Base-by-base conservation (phyloP, 2,888 invertebrate species). In the Lymantria monacha region DNA sequence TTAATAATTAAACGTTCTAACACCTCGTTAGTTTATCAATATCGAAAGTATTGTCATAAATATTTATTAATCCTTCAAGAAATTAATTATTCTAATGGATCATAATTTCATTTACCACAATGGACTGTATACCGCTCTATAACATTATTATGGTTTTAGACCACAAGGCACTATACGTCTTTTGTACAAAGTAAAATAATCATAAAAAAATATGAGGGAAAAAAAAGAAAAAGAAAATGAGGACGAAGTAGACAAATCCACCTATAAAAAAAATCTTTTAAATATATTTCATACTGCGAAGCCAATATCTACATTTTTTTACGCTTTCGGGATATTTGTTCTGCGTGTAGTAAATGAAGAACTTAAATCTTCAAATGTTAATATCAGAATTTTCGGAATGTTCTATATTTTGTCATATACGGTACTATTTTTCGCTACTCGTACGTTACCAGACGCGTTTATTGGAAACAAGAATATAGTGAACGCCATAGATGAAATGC, bases 251-350 rank as follows among this genome's bases (percentile, higher is more conserved):
- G 48, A 49, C 12, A 49, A 51, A n/a, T 44, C 41, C 30, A 48
- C 48, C 7, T 41, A 14, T 14, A 64, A 56, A 12, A 55, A 53
- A 14, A 63, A 60, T 46, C 60, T 63, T 13, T 44, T 42, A 15
- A 59, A 70, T 14, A 49, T 74, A 1, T 45, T 69, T 0, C 51
- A 60, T 37, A 55, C 70, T 7, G 59, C 74, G 40, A 72, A 66
- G 49, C 78, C 79, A 0, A 51, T 71, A 8, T 13, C 76, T 1
- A 30, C 64, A 15, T 36, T 72, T 22, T 82, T 83, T 59, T 63
- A 70, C 47, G 36, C 58, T 11, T 79, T 68, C 47, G 85, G 84
- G 30, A 76, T 83, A 60, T 76, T 74, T 40, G 61, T 83, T 61
- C 78, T 77, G 47, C 63, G 65, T 33, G 40, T 65, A 9, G 57